phyloP scores from a whole-genome alignment of 2,888 invertebrate species.

The Dynastes maya region DNA sequence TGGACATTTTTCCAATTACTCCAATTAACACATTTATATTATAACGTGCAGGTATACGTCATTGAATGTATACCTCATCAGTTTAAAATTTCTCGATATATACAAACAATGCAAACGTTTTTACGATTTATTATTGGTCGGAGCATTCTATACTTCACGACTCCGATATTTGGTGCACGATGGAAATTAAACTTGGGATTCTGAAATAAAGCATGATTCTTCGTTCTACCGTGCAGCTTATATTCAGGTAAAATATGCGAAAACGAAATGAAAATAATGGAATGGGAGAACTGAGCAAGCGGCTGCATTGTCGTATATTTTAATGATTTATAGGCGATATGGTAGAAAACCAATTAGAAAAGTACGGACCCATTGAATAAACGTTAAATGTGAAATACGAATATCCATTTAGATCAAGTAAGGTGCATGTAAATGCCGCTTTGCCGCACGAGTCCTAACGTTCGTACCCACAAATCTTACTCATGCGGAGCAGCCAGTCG shows the following conservation, averaged over 20 bases:
- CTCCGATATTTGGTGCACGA: not conserved
- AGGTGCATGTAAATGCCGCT: constrained; percentile 58
- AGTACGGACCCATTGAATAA: constrained; percentile 59
- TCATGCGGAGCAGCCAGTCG: constrained; percentile 59
- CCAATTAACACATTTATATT: too few species aligned
- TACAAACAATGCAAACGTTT: not conserved
- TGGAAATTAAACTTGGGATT: constrained; percentile 41
- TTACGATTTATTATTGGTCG: not conserved
- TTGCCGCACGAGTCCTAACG: constrained; percentile 53
- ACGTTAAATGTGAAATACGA: constrained; percentile 61
- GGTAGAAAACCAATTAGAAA: constrained; percentile 62
- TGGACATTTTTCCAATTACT: too few species aligned
- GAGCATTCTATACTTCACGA: not conserved
- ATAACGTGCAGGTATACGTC: too few species aligned
- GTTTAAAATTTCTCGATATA: not conserved
- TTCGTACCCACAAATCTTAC: constrained; percentile 60
- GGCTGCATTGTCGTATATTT: constrained; percentile 45
- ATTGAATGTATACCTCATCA: not conserved
- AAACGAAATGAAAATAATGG: constrained; percentile 50
- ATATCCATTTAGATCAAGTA: constrained; percentile 60
- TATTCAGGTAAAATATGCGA: constrained; percentile 48
- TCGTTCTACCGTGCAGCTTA: constrained; percentile 28
- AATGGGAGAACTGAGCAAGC: constrained; percentile 34
- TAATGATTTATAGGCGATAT: constrained; percentile 52
- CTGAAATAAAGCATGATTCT: constrained; percentile 45